Evolutionary conservation across 2,797 vertebrate species (phyloP).

Genomic region (Halcyon chelicuti): DNA sequence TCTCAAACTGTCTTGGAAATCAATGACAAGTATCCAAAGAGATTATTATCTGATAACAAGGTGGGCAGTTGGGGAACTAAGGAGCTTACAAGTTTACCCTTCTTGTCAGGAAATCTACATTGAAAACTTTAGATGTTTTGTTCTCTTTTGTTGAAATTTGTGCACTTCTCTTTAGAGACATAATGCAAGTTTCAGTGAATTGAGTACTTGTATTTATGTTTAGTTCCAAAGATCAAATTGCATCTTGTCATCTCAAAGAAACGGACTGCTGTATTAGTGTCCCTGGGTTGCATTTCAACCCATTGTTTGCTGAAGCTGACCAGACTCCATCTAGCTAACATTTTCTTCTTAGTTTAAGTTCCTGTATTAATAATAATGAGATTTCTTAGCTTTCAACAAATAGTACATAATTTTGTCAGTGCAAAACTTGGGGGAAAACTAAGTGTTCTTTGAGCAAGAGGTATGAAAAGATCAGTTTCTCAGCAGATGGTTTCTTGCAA

Average conservation of each 20-base stretch:
- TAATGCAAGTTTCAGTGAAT: neutral
- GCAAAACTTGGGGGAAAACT: neutral
- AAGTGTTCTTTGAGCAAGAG: neutral
- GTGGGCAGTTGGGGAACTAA: neutral
- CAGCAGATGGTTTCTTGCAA: neutral
- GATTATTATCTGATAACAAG: neutral
- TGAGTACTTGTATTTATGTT: neutral
- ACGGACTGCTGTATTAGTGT: neutral
- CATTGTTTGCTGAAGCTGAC: neutral
- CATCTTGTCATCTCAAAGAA: neutral
- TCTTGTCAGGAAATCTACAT: neutral
- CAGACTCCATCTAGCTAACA: neutral
- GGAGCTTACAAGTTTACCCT: neutral
- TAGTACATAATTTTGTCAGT: neutral
- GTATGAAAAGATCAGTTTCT: neutral
- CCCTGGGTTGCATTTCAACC: neutral
- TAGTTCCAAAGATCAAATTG: neutral
- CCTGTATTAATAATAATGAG: neutral
- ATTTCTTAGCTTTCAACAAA: slow-evolving; percentile 9
- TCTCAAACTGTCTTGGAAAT: neutral
- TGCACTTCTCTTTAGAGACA: neutral
- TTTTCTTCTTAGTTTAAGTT: neutral
- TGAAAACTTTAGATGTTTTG: neutral
- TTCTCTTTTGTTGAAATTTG: neutral
- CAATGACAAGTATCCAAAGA: neutral